Conservation (phyloP, 1,140 invertebrate species). For the Camponotus pennsylvanicus region DNA sequence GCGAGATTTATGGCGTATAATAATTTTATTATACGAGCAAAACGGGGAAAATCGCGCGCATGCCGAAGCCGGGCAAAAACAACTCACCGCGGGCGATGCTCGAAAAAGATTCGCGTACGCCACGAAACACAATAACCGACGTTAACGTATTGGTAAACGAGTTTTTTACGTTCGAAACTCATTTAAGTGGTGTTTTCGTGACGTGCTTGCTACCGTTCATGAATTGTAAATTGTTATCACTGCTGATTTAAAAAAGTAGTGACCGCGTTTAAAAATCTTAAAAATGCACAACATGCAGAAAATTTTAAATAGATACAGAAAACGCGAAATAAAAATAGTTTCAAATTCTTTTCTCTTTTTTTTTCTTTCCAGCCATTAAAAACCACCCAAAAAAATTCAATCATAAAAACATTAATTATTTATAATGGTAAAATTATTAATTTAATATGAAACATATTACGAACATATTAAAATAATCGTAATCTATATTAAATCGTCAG, state of each 20-base stretch:
- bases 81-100: not conserved
- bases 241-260: not conserved
- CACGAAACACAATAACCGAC: conserved; percentile 20
- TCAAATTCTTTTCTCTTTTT: not conserved
- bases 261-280: not conserved
- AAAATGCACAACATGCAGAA: too few species aligned
- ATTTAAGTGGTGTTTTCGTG: conserved; percentile 1
- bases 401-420: not conserved
- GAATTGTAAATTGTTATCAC: not conserved
- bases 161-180: conserved; percentile 28
- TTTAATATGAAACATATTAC: not conserved
- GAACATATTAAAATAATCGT: not conserved
- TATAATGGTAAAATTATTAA: not conserved
- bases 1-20: conserved; percentile 45
- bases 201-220: not conserved
- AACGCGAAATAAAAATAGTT: not conserved
- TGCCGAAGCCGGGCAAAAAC: conserved; percentile 22
- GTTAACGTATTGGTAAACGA: conserved; percentile 19
- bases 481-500: not conserved
- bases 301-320: not conserved
- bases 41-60: conserved; percentile 37
- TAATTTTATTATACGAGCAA: conserved; percentile 42
- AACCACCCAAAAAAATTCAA: not conserved
- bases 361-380: not conserved
- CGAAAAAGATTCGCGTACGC: conserved; percentile 13